phyloP scores from a whole-genome alignment of 1,140 invertebrate genomes.

The Heliothis virescens region DNA sequence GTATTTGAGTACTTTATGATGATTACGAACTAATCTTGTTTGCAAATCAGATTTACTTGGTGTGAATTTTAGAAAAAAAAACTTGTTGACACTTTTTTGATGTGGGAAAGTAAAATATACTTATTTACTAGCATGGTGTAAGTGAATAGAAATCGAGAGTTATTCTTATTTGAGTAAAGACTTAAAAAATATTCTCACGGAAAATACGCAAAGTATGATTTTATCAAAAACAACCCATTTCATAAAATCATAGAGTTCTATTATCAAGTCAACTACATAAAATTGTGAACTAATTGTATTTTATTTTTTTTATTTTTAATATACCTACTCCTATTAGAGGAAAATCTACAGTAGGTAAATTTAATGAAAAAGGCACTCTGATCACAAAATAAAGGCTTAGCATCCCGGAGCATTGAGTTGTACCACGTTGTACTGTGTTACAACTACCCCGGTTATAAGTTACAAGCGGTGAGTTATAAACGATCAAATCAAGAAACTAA shows the following conservation, averaged over 20 bases:
- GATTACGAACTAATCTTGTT: slow-evolving; percentile 51
- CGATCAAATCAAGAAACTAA: too few species aligned
- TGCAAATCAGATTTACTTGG: slow-evolving; percentile 41
- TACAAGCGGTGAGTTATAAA: slow-evolving; percentile 12
- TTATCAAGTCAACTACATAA: too few species aligned
- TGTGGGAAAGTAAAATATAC: slow-evolving; percentile 25
- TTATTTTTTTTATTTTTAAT: too few species aligned
- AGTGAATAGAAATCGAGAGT: not conserved
- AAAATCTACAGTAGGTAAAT: too few species aligned
- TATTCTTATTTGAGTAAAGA: too few species aligned
- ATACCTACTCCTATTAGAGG: too few species aligned
- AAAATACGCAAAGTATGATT: too few species aligned
- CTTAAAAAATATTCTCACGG: too few species aligned
- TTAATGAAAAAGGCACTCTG: slow-evolving; percentile 54
- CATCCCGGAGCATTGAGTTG: slow-evolving; percentile 64
- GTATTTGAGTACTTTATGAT: slow-evolving; percentile 63
- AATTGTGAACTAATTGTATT: too few species aligned
- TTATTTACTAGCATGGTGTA: not conserved
- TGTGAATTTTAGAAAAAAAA: slow-evolving; percentile 47
- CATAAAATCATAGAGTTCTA: too few species aligned
- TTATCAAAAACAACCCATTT: too few species aligned
- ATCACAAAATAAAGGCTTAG: slow-evolving; percentile 70
- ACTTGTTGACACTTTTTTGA: slow-evolving; percentile 29
- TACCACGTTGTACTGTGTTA: slow-evolving; percentile 63
- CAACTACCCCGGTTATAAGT: slow-evolving; percentile 40